Base-by-base conservation (phyloP, 2,888 invertebrate genomes). In the Lacanobia oleracea region DNA sequence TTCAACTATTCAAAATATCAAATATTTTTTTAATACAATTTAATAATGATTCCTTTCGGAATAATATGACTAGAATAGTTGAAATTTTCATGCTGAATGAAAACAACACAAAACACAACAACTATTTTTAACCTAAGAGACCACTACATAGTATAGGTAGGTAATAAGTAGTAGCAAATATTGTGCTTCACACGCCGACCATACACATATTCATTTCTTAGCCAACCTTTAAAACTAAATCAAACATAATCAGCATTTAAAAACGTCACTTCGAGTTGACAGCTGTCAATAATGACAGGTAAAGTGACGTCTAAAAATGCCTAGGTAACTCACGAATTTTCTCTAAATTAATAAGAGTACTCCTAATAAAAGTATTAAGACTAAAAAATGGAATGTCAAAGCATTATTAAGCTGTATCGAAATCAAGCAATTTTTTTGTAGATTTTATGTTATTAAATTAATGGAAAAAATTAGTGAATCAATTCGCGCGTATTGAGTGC, bases 101-200 rank as follows among this genome's bases (percentile, higher is more conserved):
- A 92, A 92, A 91, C 90, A 95, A 92, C 94, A 94, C 92, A 93
- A 93, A 92, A 92, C 90, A 95, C 94, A 95, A 95, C 95, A 94
- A 93, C 92, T 92, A 94, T 88, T 85, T 79, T 88, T 81, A 94
- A 94, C 91, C 94, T 94, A 95, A 91, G 86, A 91, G 85, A 92
- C 86, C 89, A 85, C 89, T 88, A 91, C 90, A 89, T 77, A 86
- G 72, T 81, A 73, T 73, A 86, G 72, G 64, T 73, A 86, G 72
- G 64, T 88, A 85, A 89, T 89, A 90, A 88, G 82, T 90, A 90
- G 85, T 90, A 91, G 92, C 93, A 93, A 92, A 92, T 92, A 90
- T 95, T 95, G 95, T 95, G 95, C 95, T 91, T 91, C 85, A 74
- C 79, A 77, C 81, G 87, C 83, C 87, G 83, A 86, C 85, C 86